Evolutionary conservation across 2,888 invertebrate species (phyloP).

Genomic region (Heliconius charithonia): DNA sequence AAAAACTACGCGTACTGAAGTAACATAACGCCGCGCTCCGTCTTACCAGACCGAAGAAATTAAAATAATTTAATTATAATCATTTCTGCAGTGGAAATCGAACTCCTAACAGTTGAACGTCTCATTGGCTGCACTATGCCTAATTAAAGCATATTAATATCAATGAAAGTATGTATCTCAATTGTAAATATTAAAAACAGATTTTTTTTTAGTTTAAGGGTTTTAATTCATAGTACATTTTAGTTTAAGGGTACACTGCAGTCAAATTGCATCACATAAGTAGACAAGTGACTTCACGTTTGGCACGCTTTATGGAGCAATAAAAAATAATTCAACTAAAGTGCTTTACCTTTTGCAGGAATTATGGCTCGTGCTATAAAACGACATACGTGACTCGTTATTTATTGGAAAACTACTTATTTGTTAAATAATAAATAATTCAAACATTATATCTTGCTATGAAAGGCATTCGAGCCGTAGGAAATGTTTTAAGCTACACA

Average conservation of each 20-base stretch:
- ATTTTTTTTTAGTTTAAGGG: neutral
- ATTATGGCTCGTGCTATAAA: conserved; percentile 14
- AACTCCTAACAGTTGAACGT: too few species aligned
- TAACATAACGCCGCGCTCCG: too few species aligned
- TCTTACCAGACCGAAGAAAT: too few species aligned
- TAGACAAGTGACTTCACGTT: neutral
- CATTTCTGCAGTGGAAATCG: too few species aligned
- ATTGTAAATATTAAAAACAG: neutral
- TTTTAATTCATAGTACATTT: too few species aligned
- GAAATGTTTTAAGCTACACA: neutral
- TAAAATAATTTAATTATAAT: too few species aligned
- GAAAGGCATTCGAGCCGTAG: conserved; percentile 2
- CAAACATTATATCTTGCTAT: conserved; percentile 16
- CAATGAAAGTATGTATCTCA: neutral
- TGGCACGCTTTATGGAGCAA: neutral
- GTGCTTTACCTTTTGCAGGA: conserved; percentile 19
- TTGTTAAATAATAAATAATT: conserved; percentile 17
- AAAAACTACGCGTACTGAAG: too few species aligned
- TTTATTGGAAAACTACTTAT: conserved; percentile 19
- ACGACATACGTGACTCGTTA: conserved; percentile 13
- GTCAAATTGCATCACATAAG: neutral
- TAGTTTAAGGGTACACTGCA: neutral
- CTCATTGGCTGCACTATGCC: neutral
- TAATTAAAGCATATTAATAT: neutral
- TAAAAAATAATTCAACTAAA: conserved; percentile 12